phyloP scores from a whole-genome alignment of 2,113 vertebrate species.

The Setophaga coronata region DNA sequence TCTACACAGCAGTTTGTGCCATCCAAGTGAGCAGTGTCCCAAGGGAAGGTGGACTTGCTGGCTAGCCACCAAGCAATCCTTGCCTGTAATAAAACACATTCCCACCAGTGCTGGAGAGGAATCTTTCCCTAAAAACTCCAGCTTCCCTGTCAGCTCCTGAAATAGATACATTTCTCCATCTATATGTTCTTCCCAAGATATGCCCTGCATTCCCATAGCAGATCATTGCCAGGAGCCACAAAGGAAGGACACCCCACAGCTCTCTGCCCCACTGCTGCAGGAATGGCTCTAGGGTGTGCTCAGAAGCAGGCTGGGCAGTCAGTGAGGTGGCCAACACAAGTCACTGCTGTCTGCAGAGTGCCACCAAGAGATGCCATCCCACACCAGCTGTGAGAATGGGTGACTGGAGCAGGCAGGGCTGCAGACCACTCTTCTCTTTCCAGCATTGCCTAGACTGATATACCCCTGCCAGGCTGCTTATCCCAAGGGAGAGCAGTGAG shows the following conservation, averaged over 20 bases:
- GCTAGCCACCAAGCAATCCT: background rate
- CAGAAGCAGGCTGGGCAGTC: background rate
- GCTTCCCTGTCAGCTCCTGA: background rate
- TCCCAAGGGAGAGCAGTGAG: background rate
- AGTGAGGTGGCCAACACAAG: background rate
- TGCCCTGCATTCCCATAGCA: background rate
- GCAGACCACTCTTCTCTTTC: background rate
- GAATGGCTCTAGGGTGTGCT: background rate
- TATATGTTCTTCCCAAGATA: background rate
- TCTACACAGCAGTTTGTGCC: background rate
- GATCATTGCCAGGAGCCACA: background rate
- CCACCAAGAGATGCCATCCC: background rate
- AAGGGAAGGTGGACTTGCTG: background rate
- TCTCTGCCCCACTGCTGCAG: background rate
- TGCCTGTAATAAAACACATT: background rate
- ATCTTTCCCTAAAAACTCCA: background rate
- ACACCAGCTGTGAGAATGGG: accelerated
- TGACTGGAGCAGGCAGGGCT: background rate
- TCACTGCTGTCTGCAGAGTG: background rate
- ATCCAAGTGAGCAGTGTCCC: background rate
- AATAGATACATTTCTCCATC: background rate
- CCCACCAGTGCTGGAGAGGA: background rate
- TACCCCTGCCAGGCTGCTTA: background rate
- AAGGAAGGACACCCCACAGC: background rate
- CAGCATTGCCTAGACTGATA: background rate